These are phyloP conservation scores for Halichoerus grypus DNA, from an alignment of 2,113 vertebrate genomes.

Conservation along the genomic window DNA sequence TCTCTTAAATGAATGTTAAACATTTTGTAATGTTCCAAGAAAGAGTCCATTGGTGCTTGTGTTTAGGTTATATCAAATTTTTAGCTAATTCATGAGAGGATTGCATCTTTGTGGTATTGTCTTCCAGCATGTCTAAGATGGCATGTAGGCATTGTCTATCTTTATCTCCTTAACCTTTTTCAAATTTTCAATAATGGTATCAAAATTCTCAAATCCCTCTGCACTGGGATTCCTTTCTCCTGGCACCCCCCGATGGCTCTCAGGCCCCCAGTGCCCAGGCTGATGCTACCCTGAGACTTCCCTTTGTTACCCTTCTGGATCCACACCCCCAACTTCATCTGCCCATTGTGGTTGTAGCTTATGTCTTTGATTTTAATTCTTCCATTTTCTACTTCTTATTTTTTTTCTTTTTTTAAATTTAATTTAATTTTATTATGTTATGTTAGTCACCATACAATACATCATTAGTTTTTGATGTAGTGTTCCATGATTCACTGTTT, in stretches of 20 bases:
- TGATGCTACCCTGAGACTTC: accelerated
- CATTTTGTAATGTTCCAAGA: not conserved
- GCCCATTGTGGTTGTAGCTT: not conserved
- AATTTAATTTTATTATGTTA: too few species aligned
- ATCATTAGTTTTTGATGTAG: too few species aligned
- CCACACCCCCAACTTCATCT: not conserved
- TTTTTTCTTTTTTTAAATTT: too few species aligned
- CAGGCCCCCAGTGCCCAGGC: not conserved
- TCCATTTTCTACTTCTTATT: not conserved
- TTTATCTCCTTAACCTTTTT: not conserved
- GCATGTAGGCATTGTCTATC: not conserved
- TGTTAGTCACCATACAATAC: too few species aligned
- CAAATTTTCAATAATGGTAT: not conserved
- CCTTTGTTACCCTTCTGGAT: not conserved
- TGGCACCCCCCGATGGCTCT: too few species aligned
- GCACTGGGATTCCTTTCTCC: not conserved
- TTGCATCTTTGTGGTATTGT: not conserved
- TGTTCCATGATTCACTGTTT: too few species aligned
- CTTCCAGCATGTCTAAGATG: not conserved
- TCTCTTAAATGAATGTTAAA: conserved; percentile 11
- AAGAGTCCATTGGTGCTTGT: not conserved
- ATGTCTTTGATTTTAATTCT: not conserved
- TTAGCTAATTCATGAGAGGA: not conserved
- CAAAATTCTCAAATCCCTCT: not conserved
- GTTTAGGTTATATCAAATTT: not conserved